Evolutionary conservation across 2,797 vertebrate species (phyloP), one percentile per base, ranked within the genome.

Genomic region (Amblyopsis hoosieri): DNA sequence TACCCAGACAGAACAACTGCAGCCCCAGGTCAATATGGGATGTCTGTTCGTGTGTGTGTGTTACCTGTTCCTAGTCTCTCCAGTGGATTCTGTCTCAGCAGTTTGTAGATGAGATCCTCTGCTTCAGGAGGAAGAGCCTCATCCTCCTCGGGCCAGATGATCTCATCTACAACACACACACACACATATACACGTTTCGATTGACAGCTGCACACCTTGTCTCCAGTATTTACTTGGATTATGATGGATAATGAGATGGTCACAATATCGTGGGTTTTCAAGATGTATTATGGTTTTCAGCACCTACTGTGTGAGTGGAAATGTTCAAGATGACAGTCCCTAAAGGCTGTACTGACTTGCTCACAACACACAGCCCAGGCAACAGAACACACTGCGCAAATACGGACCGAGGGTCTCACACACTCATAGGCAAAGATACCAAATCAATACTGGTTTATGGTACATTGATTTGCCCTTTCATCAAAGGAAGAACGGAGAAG

Each of bases 141-240:
- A 0, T 99, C 97, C 62, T 93, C 97, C 74, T 97, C 96, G 7
- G 97, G 97, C 97, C 97, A 99, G 19, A 94, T 91, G 75, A 98
- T 97, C 89, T 97, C 95, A 91, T 98, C 97, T 98, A 58, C 46
- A 45, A 59, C 15, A 51, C 54, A 78, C 53, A 69, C 8, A 64
- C 61, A 57, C 37, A 66, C n/a, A n/a, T n/a, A n/a, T n/a, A n/a
- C 37, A 66, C 37, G 67, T 10, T 17, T 13, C n/a, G 42, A 45
- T 2, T 46, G 12, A 59, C 12, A 31, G 3, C 13, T 7, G 3
- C 6, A 7, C 10, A 4, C 14, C 49, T 31, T 1, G 23, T 33
- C 23, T 33, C 31, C 52, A 29, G 13, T 29, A 3, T 23, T 31
- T 29, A 23, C 29, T 12, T n/a, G 19, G 53, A 37, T 8, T 8